Evolutionary conservation across 2,888 invertebrate species (phyloP).

Genomic region (Tetragnatha montana): DNA sequence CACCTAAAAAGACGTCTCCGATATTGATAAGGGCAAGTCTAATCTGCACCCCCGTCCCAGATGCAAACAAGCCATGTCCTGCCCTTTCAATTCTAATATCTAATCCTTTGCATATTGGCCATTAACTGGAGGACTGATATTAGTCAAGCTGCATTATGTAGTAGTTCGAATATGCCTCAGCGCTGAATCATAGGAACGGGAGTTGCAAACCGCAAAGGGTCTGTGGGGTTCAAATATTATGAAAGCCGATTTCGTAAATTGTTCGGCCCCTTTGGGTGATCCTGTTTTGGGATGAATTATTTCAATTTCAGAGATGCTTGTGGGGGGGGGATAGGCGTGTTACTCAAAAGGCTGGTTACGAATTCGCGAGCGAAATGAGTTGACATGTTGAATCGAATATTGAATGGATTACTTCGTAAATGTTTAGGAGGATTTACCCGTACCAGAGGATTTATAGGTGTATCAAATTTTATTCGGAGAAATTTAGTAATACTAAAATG

Average conservation of each 20-base stretch:
- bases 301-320: neutral
- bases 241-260: conserved; percentile 49
- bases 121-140: conserved; percentile 13
- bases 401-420: no score
- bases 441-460: no score
- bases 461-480: no score
- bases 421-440: no score
- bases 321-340: neutral
- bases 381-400: no score
- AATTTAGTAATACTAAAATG: no score
- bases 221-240: conserved; percentile 11
- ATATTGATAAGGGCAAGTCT: neutral
- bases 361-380: no score
- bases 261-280: conserved; percentile 23
- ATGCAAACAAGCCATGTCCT: neutral
- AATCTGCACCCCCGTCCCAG: conserved; percentile 4
- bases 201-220: conserved; percentile 34
- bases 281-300: neutral
- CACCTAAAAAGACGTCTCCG: neutral
- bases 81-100: conserved; percentile 18
- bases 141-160: conserved; percentile 19
- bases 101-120: conserved; percentile 39
- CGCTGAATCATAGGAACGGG: conserved; percentile 37
- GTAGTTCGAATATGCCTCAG: conserved; percentile 16
- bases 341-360: no score